A percentile compares a stretch with the other conserved stretches of the same genome.
phyloP scores from a whole-genome alignment of 2,797 vertebrate genomes.

The Galagoides demidoff region DNA sequence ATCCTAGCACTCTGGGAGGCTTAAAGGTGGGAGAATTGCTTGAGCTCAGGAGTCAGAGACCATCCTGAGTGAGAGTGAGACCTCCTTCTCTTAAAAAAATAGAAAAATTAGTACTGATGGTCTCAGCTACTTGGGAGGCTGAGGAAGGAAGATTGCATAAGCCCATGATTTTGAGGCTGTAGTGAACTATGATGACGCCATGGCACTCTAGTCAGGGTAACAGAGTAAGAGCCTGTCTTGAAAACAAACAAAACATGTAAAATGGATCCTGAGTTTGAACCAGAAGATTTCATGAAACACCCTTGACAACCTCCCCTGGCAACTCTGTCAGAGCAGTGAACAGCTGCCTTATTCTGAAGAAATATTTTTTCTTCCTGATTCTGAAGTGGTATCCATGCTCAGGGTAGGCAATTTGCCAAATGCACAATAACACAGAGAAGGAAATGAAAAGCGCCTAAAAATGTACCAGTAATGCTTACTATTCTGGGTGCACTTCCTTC shows the following conservation, averaged over 20 bases:
- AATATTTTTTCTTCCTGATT: not conserved
- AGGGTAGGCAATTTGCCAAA: not conserved
- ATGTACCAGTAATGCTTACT: accelerated
- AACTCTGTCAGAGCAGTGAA: not conserved
- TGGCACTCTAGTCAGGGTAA: not conserved
- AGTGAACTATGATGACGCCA: not conserved
- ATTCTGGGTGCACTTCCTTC: not conserved
- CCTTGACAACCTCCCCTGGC: not conserved
- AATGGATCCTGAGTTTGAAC: not conserved
- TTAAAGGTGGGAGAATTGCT: not conserved
- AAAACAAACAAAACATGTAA: not conserved
- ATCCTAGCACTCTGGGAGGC: not conserved
- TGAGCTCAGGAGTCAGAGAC: not conserved
- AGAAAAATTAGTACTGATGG: not conserved
- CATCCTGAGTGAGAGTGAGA: not conserved
- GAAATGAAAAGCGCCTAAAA: not conserved
- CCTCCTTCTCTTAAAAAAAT: not conserved
- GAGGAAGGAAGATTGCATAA: not conserved
- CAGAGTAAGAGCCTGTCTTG: not conserved
- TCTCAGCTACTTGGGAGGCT: not conserved
- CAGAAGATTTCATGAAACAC: not conserved
- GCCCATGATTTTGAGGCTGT: not conserved
- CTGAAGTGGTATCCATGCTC: not conserved
- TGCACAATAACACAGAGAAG: not conserved
- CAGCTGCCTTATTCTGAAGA: not conserved